Evolutionary conservation across 2,888 invertebrate species (phyloP).

Genomic region (Parnassius orleans): DNA sequence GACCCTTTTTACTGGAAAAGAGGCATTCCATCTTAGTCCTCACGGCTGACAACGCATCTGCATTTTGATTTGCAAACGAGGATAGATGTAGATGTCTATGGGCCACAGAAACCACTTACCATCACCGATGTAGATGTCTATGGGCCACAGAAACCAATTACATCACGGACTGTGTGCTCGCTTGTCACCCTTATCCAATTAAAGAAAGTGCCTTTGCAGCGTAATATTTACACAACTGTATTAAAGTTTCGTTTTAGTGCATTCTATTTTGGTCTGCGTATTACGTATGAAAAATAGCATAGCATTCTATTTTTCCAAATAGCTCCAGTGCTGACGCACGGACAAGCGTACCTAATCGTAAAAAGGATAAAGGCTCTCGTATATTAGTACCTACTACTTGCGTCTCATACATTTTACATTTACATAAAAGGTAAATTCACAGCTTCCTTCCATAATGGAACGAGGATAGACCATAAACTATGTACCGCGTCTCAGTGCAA

Average conservation of each 20-base stretch:
- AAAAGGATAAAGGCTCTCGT: conserved; percentile 17
- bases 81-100: no score
- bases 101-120: no score
- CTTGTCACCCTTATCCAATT: no score
- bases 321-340: conserved; percentile 6
- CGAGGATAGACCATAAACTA: conserved; percentile 27
- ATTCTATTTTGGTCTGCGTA: neutral
- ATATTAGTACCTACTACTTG: conserved; percentile 21
- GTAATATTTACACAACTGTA: neutral
- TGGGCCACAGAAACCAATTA: no score
- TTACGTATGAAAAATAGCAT: neutral
- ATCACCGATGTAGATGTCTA: no score
- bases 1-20: no score
- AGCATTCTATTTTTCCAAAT: conserved; percentile 4
- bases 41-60: no score
- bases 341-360: conserved; percentile 6
- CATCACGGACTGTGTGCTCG: no score
- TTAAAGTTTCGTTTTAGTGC: neutral
- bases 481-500: conserved; percentile 22
- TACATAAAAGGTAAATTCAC: conserved; percentile 27
- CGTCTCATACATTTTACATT: conserved; percentile 26
- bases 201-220: neutral
- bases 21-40: no score
- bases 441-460: conserved; percentile 27
- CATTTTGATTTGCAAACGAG: no score